These are phyloP conservation scores for Junonia oenone DNA, from an alignment of 2,888 invertebrate genomes.

Conservation along the genomic window DNA sequence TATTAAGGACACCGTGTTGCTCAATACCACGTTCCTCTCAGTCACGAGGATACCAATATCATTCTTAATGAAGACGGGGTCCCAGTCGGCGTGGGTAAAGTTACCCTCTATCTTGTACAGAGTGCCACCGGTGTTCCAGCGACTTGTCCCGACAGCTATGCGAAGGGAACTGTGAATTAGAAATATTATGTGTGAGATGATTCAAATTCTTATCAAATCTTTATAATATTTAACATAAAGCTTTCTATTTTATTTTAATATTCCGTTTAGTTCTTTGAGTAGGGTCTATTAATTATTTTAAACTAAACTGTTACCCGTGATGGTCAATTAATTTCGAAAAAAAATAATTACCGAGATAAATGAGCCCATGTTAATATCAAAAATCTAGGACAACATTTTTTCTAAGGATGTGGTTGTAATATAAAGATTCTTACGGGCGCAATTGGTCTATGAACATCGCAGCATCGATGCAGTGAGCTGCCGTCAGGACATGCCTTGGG, in stretches of 20 bases:
- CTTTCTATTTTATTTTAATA: too few relatives aligned
- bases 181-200: not conserved
- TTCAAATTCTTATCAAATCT: too few relatives aligned
- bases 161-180: conserved; percentile 41
- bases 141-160: conserved; percentile 51
- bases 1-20: conserved; percentile 19
- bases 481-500: conserved; percentile 46
- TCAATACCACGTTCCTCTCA: conserved; percentile 19
- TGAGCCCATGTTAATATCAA: too few relatives aligned
- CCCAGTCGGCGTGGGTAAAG: conserved; percentile 53
- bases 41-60: conserved; percentile 40
- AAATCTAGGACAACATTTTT: too few relatives aligned
- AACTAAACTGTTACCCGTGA: too few relatives aligned
- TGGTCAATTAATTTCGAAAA: too few relatives aligned
- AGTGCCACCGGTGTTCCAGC: conserved; percentile 45
- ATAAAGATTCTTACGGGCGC: conserved; percentile 22
- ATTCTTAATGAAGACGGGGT: conserved; percentile 36
- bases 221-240: too few relatives aligned
- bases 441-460: conserved; percentile 36
- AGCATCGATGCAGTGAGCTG: conserved; percentile 56
- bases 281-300: too few relatives aligned
- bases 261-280: too few relatives aligned
- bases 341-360: too few relatives aligned
- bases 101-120: conserved; percentile 41
- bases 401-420: too few relatives aligned